Evolutionary conservation across 2,113 vertebrate species (phyloP).

Genomic region (Corythaeola cristata): DNA sequence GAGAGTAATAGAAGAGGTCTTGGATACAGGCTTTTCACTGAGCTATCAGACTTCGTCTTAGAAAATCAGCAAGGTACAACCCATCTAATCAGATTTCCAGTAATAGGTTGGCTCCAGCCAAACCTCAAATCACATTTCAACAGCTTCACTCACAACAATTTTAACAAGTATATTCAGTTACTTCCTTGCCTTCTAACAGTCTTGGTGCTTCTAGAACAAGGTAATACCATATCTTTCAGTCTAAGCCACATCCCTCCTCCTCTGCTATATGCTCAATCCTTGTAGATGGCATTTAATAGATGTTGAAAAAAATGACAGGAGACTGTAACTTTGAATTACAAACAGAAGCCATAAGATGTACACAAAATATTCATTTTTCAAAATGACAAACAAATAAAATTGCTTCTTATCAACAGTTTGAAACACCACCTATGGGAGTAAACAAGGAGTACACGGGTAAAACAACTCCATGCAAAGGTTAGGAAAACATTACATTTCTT

Average conservation of each 20-base stretch:
- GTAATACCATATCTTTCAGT: neutral
- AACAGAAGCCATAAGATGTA: neutral
- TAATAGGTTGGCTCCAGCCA: neutral
- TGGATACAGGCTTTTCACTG: neutral
- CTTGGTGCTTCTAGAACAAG: neutral
- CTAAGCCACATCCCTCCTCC: neutral
- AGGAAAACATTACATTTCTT: no score
- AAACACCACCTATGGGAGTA: neutral
- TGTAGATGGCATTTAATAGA: neutral
- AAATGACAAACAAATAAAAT: neutral
- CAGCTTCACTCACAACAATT: neutral
- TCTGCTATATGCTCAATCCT: neutral
- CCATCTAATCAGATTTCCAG: neutral
- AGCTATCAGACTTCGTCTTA: neutral
- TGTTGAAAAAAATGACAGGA: neutral
- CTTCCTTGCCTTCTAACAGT: neutral
- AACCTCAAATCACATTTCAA: slow-evolving; percentile 7
- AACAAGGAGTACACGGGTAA: neutral
- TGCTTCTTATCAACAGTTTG: neutral
- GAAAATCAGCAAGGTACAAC: neutral
- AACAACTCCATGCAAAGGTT: neutral
- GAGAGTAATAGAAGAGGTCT: neutral
- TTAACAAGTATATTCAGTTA: neutral
- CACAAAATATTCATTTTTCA: neutral
- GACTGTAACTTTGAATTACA: neutral